phyloP scores from a whole-genome alignment of 1,140 invertebrate genomes.

The Drosophila orena region DNA sequence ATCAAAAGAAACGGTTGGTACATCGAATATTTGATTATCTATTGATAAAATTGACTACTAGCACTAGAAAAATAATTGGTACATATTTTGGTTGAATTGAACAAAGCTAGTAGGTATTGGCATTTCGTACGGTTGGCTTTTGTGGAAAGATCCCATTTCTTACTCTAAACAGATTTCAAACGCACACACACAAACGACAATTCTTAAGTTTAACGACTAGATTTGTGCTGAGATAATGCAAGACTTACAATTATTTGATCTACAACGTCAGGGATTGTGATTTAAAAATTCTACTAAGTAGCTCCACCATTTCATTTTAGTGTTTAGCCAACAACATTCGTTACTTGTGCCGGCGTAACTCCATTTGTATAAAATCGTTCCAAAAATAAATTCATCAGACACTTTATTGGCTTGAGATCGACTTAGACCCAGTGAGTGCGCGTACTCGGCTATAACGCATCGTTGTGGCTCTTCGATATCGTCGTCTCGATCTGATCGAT shows the following conservation, averaged over 20 bases:
- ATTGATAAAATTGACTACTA: constrained; percentile 45
- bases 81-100: constrained; percentile 34
- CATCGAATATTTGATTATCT: constrained; percentile 43
- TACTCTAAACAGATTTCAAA: constrained; percentile 22
- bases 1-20: constrained; percentile 59
- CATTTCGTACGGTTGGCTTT: constrained; percentile 32
- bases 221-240: constrained; percentile 65
- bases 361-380: constrained; percentile 57
- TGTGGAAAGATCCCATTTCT: constrained; percentile 31
- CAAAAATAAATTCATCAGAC: constrained; percentile 70
- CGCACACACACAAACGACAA: constrained; percentile 18
- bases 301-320: constrained; percentile 37
- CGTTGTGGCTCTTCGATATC: constrained; percentile 81
- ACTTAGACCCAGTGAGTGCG: constrained; percentile 73
- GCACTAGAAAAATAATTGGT: constrained; percentile 32
- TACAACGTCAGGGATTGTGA: constrained; percentile 16
- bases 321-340: constrained; percentile 7
- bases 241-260: constrained; percentile 9
- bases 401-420: constrained; percentile 36
- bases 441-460: constrained; percentile 81
- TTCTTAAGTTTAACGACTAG: constrained; percentile 59
- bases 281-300: constrained; percentile 62
- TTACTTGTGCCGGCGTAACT: constrained; percentile 13
- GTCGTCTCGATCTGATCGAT: constrained; percentile 83
- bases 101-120: constrained; percentile 42